phyloP scores from a whole-genome alignment of 2,113 vertebrate species.

The Peromyscus californicus region DNA sequence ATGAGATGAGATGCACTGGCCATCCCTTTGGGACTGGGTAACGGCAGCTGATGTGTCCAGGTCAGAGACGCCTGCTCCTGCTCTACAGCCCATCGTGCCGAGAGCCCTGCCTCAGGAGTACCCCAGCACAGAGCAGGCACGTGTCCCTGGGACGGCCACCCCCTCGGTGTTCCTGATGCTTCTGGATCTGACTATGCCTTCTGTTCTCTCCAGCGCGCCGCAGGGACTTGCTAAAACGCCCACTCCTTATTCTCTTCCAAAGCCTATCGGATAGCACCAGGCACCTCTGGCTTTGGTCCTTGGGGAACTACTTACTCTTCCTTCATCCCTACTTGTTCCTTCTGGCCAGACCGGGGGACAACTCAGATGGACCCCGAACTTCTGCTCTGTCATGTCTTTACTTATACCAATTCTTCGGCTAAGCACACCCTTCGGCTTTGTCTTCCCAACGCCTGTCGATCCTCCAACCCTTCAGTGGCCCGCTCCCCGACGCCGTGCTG shows the following conservation, averaged over 20 bases:
- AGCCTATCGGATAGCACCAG: background rate
- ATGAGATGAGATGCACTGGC: background rate
- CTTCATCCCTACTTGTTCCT: background rate
- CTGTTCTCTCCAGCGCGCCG: background rate
- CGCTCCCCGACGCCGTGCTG: background rate
- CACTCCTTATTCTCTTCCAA: background rate
- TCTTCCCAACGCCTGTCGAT: background rate
- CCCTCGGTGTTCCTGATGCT: background rate
- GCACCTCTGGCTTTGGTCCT: background rate
- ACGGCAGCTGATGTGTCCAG: background rate
- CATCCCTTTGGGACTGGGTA: background rate
- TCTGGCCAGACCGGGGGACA: background rate
- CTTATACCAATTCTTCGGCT: fast-evolving
- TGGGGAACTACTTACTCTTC: background rate
- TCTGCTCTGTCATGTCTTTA: background rate
- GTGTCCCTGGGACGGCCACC: background rate
- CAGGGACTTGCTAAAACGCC: background rate
- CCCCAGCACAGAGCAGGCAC: background rate
- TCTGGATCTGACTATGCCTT: background rate
- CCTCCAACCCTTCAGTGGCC: background rate
- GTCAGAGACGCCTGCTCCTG: background rate
- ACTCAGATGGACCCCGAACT: background rate
- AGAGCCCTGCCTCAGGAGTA: background rate
- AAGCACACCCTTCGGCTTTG: too few species aligned
- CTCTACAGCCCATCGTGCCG: background rate